A percentile compares a stretch with the other conserved stretches of the same genome.
These are phyloP conservation scores for Tetragnatha montana DNA, from an alignment of 2,888 invertebrate genomes.

Conservation along the genomic window DNA sequence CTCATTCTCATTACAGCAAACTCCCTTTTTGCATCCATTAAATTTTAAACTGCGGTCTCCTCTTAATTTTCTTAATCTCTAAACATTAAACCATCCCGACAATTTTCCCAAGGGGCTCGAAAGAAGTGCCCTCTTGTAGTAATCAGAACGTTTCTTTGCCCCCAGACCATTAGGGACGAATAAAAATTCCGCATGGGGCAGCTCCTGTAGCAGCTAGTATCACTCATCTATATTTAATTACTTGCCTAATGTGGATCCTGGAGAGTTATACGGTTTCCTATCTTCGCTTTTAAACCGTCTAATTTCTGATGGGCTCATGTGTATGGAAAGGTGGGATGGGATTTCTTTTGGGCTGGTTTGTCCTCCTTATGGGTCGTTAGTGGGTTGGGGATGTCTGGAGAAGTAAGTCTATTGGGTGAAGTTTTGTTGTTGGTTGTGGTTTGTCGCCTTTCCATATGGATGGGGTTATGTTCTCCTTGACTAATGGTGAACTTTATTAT, in stretches of 20 bases:
- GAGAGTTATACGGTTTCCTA: not conserved
- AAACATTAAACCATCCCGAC: not conserved
- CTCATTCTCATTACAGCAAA: not conserved
- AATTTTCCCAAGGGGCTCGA: not conserved
- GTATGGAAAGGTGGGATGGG: not conserved
- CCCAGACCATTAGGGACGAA: not conserved
- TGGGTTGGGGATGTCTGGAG: not conserved
- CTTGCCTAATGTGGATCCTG: not conserved
- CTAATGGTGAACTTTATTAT: too few relatives aligned
- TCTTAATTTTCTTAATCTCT: not conserved
- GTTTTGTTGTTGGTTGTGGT: too few relatives aligned
- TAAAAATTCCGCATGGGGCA: not conserved
- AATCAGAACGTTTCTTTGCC: not conserved
- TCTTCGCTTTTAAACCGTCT: not conserved
- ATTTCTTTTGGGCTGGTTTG: not conserved
- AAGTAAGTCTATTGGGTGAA: not conserved
- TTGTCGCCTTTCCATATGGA: too few relatives aligned
- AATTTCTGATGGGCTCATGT: not conserved
- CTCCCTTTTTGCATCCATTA: not conserved
- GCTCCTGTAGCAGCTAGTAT: not conserved
- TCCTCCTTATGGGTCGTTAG: not conserved
- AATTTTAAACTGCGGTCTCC: not conserved
- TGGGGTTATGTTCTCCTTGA: too few relatives aligned
- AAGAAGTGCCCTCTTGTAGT: not conserved
- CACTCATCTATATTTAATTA: slow-evolving; percentile 1